A percentile compares a stretch with the other conserved stretches of the same genome.
Evolutionary conservation across 2,888 invertebrate genomes (phyloP).

Genomic region (Galerucella pusilla): DNA sequence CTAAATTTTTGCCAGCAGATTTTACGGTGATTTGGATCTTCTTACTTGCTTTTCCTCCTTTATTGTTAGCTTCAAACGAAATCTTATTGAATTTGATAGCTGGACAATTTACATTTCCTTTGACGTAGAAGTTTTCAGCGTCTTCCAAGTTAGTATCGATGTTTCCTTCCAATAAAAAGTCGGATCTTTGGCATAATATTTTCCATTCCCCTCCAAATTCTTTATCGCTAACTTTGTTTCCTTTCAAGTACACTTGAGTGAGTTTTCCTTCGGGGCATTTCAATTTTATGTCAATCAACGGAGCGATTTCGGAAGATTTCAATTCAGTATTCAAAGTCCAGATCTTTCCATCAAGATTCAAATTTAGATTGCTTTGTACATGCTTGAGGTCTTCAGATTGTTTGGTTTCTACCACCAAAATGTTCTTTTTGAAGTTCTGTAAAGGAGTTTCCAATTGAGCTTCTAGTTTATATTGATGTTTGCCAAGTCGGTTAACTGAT

Average conservation of each 20-base stretch:
- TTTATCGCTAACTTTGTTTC: slow-evolving; percentile 67
- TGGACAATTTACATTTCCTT: slow-evolving; percentile 72
- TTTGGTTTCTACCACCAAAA: slow-evolving; percentile 62
- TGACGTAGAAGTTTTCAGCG: slow-evolving; percentile 74
- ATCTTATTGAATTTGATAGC: slow-evolving; percentile 74
- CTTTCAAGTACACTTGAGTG: slow-evolving; percentile 64
- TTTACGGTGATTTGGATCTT: slow-evolving; percentile 73
- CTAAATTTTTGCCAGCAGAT: slow-evolving; percentile 73
- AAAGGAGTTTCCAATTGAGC: slow-evolving; percentile 65
- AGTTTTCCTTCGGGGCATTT: slow-evolving; percentile 67
- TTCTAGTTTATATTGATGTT: slow-evolving; percentile 64
- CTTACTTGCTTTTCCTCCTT: slow-evolving; percentile 70
- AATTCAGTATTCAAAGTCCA: slow-evolving; percentile 70
- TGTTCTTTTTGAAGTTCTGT: slow-evolving; percentile 60
- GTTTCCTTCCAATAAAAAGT: slow-evolving; percentile 68
- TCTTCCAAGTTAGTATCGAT: slow-evolving; percentile 70
- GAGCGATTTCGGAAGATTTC: slow-evolving; percentile 68
- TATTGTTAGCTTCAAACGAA: slow-evolving; percentile 73
- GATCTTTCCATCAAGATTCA: slow-evolving; percentile 70
- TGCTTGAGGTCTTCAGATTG: slow-evolving; percentile 54
- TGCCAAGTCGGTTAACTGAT: slow-evolving; percentile 40
- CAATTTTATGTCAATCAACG: slow-evolving; percentile 69
- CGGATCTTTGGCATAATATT: slow-evolving; percentile 51
- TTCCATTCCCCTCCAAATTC: slow-evolving; percentile 71
- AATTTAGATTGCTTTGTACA: slow-evolving; percentile 61